Percentiles rank a stretch among this genome's conserved stretches.
These are phyloP conservation scores for Elanoides forficatus DNA, from an alignment of 2,113 vertebrate genomes.

Conservation along the genomic window DNA sequence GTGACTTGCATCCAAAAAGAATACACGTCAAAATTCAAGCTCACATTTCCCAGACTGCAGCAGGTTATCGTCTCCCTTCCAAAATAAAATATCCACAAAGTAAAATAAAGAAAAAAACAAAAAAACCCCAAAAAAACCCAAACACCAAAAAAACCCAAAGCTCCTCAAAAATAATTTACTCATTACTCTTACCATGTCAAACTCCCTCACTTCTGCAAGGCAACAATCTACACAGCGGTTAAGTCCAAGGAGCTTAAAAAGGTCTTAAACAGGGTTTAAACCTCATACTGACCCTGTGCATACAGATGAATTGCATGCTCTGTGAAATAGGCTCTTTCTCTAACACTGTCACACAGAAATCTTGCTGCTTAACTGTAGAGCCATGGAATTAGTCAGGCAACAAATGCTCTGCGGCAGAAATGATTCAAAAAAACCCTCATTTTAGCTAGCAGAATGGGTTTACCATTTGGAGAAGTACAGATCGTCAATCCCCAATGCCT, in stretches of 20 bases:
- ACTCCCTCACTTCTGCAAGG: neutral
- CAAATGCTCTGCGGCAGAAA: neutral
- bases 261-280: neutral
- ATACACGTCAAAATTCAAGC: neutral
- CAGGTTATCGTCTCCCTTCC: neutral
- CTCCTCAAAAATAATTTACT: neutral
- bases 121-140: neutral
- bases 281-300: neutral
- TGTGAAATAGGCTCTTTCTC: neutral
- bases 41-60: neutral
- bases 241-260: slow-evolving; percentile 23
- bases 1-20: neutral
- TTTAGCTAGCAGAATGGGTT: neutral
- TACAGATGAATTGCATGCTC: neutral
- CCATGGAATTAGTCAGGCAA: neutral
- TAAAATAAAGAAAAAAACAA: neutral
- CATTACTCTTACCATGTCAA: neutral
- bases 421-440: neutral
- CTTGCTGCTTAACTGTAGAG: neutral
- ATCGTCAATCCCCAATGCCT: neutral
- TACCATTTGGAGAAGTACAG: neutral
- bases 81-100: neutral
- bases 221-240: neutral
- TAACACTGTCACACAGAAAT: neutral
- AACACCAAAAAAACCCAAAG: neutral